phyloP scores from a whole-genome alignment of 1,140 invertebrate genomes.

The Arion vulgaris region DNA sequence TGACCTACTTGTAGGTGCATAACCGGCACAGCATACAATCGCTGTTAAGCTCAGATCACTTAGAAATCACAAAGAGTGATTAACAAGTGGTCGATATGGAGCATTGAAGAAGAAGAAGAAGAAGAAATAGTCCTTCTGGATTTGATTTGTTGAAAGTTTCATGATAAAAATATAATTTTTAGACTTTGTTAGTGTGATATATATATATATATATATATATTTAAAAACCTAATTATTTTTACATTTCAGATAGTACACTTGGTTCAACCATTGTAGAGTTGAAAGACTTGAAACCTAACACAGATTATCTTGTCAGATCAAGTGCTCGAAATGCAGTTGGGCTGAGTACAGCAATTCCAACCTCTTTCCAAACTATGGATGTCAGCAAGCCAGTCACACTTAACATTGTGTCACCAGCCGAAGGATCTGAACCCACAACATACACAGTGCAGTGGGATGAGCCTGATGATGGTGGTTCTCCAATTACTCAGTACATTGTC shows the following conservation, averaged over 20 bases:
- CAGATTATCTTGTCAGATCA: background rate
- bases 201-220: no score
- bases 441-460: background rate
- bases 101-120: no score
- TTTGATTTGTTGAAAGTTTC: no score
- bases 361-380: background rate
- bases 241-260: background rate
- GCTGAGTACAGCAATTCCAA: background rate
- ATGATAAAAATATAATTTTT: no score
- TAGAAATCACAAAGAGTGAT: no score
- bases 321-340: background rate
- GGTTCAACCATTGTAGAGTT: background rate
- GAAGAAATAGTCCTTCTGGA: no score
- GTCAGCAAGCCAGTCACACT: background rate
- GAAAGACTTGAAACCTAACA: background rate
- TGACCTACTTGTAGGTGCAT: no score
- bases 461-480: constrained; percentile 2
- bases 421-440: background rate
- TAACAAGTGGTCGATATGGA: no score
- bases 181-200: no score
- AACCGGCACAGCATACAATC: no score
- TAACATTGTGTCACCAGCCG: background rate
- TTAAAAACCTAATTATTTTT: background rate
- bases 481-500: background rate
- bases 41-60: no score